These are phyloP conservation scores for Nyctalus aviator DNA, from an alignment of 2,797 vertebrate genomes.

Conservation along the genomic window DNA sequence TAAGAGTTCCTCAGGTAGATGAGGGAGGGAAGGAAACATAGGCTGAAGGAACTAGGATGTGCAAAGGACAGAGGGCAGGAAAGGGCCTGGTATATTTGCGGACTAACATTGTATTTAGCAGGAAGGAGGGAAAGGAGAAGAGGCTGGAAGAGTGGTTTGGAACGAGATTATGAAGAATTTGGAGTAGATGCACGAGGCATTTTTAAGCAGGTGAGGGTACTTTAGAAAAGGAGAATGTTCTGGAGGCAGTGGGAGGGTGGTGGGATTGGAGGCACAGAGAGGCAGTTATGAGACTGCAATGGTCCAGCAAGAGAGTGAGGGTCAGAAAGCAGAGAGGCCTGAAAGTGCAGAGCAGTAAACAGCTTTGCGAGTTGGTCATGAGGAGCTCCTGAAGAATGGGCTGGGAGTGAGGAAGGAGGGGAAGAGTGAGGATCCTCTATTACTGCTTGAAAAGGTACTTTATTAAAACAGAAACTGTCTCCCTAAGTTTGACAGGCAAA, in stretches of 20 bases:
- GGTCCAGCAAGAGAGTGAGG: neutral
- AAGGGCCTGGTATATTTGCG: neutral
- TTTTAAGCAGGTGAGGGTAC: neutral
- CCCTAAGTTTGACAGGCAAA: neutral
- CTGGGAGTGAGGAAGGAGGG: neutral
- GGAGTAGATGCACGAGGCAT: neutral
- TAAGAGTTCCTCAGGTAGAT: neutral
- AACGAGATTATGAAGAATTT: neutral
- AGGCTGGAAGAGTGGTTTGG: neutral
- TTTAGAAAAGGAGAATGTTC: neutral
- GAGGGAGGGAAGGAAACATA: neutral
- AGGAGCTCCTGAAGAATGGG: neutral
- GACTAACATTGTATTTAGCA: neutral
- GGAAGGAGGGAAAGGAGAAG: neutral
- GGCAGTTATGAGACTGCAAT: neutral
- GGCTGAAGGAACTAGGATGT: neutral
- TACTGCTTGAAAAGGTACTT: neutral
- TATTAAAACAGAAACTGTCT: neutral
- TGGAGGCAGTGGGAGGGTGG: neutral
- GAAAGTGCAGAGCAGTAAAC: neutral
- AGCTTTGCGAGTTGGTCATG: fast-evolving
- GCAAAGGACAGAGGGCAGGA: neutral
- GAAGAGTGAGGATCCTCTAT: no score
- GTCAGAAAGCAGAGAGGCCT: neutral
- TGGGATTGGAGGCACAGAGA: neutral